Percentiles rank a stretch among this genome's conserved stretches.
phyloP scores from a whole-genome alignment of 2,888 invertebrate genomes.

The Drosophila ezoana region DNA sequence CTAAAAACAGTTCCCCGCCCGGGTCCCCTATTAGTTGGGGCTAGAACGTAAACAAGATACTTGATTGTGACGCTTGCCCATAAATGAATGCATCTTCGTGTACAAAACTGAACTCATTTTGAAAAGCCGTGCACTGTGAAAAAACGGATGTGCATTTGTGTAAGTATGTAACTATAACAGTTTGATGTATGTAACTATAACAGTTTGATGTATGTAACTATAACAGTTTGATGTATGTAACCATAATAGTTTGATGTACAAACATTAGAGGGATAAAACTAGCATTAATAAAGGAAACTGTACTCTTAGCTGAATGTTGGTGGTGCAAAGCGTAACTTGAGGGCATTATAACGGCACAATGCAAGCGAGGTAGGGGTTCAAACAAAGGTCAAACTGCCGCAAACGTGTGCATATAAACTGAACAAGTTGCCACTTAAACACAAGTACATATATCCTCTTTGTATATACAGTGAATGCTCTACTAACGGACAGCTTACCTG shows the following conservation, averaged over 20 bases:
- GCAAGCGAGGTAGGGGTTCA: conserved; percentile 15
- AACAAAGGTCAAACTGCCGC: conserved; percentile 26
- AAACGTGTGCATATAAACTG: conserved; percentile 7
- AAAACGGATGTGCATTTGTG: conserved; percentile 15
- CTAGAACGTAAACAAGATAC: conserved; percentile 53
- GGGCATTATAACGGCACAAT: conserved; percentile 5
- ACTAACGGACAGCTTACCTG: too few relatives aligned
- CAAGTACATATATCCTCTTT: not conserved
- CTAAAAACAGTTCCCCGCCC: conserved; percentile 7
- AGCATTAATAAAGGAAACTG: conserved; percentile 31
- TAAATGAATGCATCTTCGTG: conserved; percentile 38
- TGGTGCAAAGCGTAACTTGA: conserved; percentile 36
- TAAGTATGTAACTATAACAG: too few relatives aligned
- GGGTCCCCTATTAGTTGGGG: conserved; percentile 17
- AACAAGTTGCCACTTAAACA: conserved; percentile 3
- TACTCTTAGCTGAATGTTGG: conserved; percentile 33
- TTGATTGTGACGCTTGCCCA: conserved; percentile 47
- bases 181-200: too few relatives aligned
- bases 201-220: too few relatives aligned
- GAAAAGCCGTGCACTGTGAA: conserved; percentile 36
- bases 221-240: too few relatives aligned
- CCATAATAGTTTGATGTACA: not conserved
- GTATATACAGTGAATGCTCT: too few relatives aligned
- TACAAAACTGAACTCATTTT: conserved; percentile 37
- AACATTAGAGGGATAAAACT: not conserved